phyloP scores from a whole-genome alignment of 2,888 invertebrate genomes.

The Agrochola litura region DNA sequence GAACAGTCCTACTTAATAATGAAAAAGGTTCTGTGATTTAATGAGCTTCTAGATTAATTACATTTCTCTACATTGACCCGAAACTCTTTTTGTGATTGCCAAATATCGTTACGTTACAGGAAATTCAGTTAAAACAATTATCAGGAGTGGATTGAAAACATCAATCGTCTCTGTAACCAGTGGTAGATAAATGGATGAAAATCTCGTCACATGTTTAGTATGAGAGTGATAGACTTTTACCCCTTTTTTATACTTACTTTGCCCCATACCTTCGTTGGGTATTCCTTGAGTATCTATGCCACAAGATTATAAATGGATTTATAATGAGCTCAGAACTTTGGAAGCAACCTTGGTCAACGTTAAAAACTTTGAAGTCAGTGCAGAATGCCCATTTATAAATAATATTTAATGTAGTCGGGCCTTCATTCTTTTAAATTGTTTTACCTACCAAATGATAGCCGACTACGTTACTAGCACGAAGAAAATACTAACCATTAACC shows the following conservation, averaged over 20 bases:
- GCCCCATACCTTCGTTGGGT: conserved; percentile 13
- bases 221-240: conserved; percentile 29
- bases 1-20: conserved; percentile 36
- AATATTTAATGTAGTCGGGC: conserved; percentile 7
- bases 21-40: conserved; percentile 49
- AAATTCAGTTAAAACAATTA: conserved; percentile 56
- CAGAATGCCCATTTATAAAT: conserved; percentile 16
- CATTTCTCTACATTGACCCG: conserved; percentile 31
- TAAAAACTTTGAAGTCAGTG: conserved; percentile 22
- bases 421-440: background rate
- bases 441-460: background rate
- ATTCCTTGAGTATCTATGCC: conserved; percentile 14
- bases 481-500: background rate
- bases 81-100: conserved; percentile 46
- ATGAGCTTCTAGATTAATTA: conserved; percentile 46
- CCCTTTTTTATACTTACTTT: conserved; percentile 25
- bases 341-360: conserved; percentile 39
- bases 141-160: conserved; percentile 55
- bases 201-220: conserved; percentile 38
- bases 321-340: conserved; percentile 49
- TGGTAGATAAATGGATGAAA: conserved; percentile 50
- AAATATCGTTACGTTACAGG: conserved; percentile 36
- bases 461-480: background rate
- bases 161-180: conserved; percentile 46
- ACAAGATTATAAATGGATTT: conserved; percentile 59